Evolutionary conservation across 2,888 invertebrate genomes (phyloP).

Genomic region (Pseudococcus viburni): DNA sequence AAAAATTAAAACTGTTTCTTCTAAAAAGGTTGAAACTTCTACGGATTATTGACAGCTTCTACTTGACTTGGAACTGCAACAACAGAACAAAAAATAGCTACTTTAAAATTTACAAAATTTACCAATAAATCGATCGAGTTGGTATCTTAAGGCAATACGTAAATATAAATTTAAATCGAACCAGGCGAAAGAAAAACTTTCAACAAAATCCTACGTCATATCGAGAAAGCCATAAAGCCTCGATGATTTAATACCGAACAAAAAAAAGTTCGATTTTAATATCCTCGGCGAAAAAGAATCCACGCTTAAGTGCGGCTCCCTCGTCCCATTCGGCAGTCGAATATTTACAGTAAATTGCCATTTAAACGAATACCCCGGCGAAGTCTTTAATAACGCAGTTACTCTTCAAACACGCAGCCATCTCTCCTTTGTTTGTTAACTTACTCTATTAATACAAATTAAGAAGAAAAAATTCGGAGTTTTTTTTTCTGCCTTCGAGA

Average conservation of each 20-base stretch:
- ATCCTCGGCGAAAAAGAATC: not conserved
- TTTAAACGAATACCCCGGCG: not conserved
- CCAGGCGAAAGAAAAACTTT: not conserved
- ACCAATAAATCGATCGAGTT: constrained; percentile 20
- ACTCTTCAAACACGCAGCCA: not conserved
- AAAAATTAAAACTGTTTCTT: constrained; percentile 48
- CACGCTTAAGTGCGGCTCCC: not conserved
- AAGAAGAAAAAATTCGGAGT: constrained; percentile 11
- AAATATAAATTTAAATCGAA: constrained; percentile 5
- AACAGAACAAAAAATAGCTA: constrained; percentile 31
- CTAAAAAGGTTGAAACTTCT: constrained; percentile 62
- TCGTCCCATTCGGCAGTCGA: not conserved
- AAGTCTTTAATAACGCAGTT: not conserved
- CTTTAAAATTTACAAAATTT: constrained; percentile 6
- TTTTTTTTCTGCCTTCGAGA: not conserved
- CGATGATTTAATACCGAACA: constrained; percentile 21
- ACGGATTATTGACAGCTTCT: constrained; percentile 62
- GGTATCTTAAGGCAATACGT: not conserved
- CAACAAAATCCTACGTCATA: constrained; percentile 27
- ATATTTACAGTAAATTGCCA: constrained; percentile 3
- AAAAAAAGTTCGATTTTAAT: constrained; percentile 18
- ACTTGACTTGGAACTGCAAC: constrained; percentile 61
- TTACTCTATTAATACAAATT: not conserved
- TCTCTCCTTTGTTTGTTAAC: not conserved
- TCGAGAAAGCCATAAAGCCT: not conserved